Conservation (phyloP, 2,797 vertebrate species). For the Cephalopachus bancanus region DNA sequence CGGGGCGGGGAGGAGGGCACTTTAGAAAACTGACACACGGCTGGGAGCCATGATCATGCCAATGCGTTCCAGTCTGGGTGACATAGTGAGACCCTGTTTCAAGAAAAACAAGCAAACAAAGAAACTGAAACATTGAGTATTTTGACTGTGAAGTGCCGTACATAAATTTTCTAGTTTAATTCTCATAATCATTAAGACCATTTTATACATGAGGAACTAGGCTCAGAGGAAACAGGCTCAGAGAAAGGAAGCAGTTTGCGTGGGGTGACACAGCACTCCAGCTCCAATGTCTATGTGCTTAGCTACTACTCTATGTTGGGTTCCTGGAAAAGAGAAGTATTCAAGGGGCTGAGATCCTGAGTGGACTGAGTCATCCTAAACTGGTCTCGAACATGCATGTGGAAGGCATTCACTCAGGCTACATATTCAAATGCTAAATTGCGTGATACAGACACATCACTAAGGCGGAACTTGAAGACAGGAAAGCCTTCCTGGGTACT, state of each 20-base stretch:
- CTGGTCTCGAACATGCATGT: not conserved
- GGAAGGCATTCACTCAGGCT: not conserved
- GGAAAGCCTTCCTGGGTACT: not conserved
- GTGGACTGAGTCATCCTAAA: not conserved
- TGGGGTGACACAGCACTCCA: not conserved
- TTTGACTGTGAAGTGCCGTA: not conserved
- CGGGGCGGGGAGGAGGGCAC: too few relatives aligned
- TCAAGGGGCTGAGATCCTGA: not conserved
- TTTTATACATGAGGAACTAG: constrained; percentile 22
- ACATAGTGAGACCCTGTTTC: too few relatives aligned
- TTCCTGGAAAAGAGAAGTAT: not conserved
- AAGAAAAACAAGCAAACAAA: too few relatives aligned
- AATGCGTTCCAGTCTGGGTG: not conserved
- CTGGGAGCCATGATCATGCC: too few relatives aligned
- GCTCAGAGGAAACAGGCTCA: not conserved
- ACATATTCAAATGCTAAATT: not conserved
- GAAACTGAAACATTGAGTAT: not conserved
- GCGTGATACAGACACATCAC: not conserved
- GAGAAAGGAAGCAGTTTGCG: not conserved
- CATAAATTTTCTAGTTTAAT: constrained; percentile 15
- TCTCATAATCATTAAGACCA: not conserved
- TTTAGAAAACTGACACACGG: too few relatives aligned
- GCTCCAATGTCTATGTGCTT: not conserved
- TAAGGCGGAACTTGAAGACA: not conserved
- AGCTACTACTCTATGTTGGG: not conserved